Evolutionary conservation across 1,140 invertebrate species (phyloP).

Genomic region (Drosophila nasuta): DNA sequence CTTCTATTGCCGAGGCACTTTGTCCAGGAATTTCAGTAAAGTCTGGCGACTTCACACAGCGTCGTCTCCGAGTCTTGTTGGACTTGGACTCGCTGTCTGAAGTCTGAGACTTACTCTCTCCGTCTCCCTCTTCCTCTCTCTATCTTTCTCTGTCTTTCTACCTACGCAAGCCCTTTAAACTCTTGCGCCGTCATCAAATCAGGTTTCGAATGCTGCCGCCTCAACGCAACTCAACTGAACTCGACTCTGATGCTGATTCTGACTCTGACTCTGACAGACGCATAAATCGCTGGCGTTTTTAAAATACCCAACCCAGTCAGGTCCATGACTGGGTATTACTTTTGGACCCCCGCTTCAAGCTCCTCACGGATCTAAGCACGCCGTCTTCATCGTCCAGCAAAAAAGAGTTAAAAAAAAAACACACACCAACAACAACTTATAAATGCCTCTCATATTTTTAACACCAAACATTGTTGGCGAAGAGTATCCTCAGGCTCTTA

Average conservation of each 20-base stretch:
- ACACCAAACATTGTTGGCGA: conserved; percentile 56
- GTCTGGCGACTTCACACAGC: conserved; percentile 53
- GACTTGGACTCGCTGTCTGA: conserved; percentile 1
- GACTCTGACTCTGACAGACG: conserved; percentile 55
- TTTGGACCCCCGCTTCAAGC: conserved; percentile 15
- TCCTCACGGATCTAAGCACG: conserved; percentile 15
- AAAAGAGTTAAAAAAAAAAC: conserved; percentile 13
- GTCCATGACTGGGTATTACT: conserved; percentile 14
- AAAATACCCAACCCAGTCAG: conserved; percentile 55
- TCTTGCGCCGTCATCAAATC: conserved; percentile 72
- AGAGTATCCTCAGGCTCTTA: conserved; percentile 7
- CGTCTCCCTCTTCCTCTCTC: no score
- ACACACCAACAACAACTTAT: conserved; percentile 38
- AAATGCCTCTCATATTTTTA: conserved; percentile 76
- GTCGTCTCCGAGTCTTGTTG: conserved; percentile 28
- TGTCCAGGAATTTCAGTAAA: conserved; percentile 52
- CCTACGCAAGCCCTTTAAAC: conserved; percentile 73
- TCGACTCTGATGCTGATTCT: not conserved
- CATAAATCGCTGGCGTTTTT: conserved; percentile 76
- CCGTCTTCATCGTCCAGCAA: not conserved
- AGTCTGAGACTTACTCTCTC: not conserved
- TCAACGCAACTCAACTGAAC: conserved; percentile 6
- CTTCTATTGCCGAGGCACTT: conserved; percentile 66
- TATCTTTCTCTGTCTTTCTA: conserved; percentile 32
- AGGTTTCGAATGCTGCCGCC: conserved; percentile 54